Evolutionary conservation across 2,888 invertebrate genomes (phyloP).

Genomic region (Pheosia tremula): DNA sequence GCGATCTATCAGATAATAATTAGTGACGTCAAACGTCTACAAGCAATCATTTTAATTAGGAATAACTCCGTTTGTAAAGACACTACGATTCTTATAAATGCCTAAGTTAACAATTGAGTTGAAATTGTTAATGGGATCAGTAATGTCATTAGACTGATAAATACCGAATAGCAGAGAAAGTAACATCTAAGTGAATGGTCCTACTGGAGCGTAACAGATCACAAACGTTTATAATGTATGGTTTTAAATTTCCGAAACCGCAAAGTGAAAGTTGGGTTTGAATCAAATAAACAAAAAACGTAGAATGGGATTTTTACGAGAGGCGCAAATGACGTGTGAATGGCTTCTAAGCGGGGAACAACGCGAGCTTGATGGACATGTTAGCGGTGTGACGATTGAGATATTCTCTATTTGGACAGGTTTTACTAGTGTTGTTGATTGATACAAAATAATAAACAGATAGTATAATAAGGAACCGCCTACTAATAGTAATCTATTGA

Average conservation of each 20-base stretch:
- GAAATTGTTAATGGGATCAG: neutral
- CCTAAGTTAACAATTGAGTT: neutral
- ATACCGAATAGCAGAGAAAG: constrained; percentile 49
- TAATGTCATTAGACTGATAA: neutral
- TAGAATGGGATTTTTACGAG: constrained; percentile 39
- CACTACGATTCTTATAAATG: neutral
- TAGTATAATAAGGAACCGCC: neutral
- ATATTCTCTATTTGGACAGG: constrained; percentile 21
- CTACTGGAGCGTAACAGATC: constrained; percentile 64
- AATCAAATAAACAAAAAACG: constrained; percentile 16
- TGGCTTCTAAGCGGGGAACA: constrained; percentile 24
- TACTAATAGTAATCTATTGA: too few relatives aligned
- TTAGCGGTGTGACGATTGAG: constrained; percentile 12
- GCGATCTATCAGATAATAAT: too few relatives aligned
- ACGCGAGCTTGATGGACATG: constrained; percentile 6
- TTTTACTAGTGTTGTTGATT: constrained; percentile 1
- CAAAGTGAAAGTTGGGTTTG: constrained; percentile 60
- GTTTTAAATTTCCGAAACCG: constrained; percentile 64
- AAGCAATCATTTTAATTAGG: too few relatives aligned
- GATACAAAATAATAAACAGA: neutral
- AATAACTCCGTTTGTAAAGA: too few relatives aligned
- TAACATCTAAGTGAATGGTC: constrained; percentile 42
- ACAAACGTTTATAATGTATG: constrained; percentile 58
- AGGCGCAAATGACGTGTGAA: constrained; percentile 43
- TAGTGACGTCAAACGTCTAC: too few relatives aligned